Evolutionary conservation across 1,140 invertebrate genomes (phyloP), one percentile per base, ranked within the genome.

Genomic region (Venturia canescens): DNA sequence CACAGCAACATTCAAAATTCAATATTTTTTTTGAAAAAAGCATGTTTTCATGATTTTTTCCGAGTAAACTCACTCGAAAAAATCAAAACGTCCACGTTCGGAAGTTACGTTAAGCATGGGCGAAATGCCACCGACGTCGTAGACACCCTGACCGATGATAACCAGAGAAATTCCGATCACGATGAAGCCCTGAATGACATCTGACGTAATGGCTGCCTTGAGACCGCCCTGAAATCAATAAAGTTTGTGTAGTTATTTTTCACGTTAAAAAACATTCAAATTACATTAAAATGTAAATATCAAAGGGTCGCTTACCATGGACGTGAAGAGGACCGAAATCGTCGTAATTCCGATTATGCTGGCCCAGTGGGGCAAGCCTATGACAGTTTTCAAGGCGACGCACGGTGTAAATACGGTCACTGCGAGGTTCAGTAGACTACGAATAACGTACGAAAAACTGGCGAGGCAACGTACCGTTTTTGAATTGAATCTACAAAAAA

Each of bases 131-230:
- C 95, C 95, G 18, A 94, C 94, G 76, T 94, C 94, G 13, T 95
- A 90, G 3, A 94, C 94, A 13, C 96, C 96, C 87, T 96, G 95
- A 44, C 96, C 91, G 70, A 96, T 96, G 83, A 97, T 96, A 5
- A 94, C 94, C 0, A 97, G 85, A 44, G 96, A 95, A 18, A 98
- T 95, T 11, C 95, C 91, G 83, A 98, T 95, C 95, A 98, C 98
- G 3, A 97, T 95, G 15, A 96, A 78, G 6, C 96, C 95, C 92
- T 98, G 98, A 86, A 98, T 96, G 3, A 97, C 96, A 88, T 98
- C 98, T 16, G 97, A 97, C 87, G 96, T 94, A 88, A 98, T 96
- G 38, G 97, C 96, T 11, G 96, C 96, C 88, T 97, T 96, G 67
- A 98, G 92, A 50, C 97, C 97, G 82, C 97, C 97, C 96, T 97